Percentiles rank a stretch among this genome's conserved stretches.
These are phyloP conservation scores for Drosophila paramelanica DNA, from an alignment of 2,888 invertebrate genomes.

Conservation along the genomic window DNA sequence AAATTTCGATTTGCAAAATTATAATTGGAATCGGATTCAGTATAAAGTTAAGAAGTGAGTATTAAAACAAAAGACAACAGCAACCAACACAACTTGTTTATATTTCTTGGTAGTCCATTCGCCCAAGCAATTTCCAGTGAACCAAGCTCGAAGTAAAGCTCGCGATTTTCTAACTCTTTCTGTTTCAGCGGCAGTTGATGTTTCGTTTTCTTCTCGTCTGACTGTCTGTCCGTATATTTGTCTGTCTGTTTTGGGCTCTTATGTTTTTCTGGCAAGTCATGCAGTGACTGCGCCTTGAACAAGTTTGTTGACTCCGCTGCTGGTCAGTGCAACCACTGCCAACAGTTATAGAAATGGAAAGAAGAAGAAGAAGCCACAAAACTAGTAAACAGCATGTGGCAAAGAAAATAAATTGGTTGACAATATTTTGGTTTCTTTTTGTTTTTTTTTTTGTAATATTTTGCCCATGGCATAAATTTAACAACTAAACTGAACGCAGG, in stretches of 20 bases:
- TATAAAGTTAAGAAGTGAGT: neutral
- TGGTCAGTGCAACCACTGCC: slow-evolving; percentile 54
- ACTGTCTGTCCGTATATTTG: slow-evolving; percentile 13
- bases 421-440: slow-evolving; percentile 47
- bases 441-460: neutral
- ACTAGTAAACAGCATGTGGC: slow-evolving; percentile 18
- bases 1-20: too few species aligned
- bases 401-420: slow-evolving; percentile 65
- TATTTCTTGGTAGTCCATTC: slow-evolving; percentile 13
- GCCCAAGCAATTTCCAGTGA: slow-evolving; percentile 33
- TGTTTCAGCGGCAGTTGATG: slow-evolving; percentile 5
- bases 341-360: slow-evolving; percentile 9
- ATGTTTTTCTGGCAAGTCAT: slow-evolving; percentile 64
- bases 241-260: slow-evolving; percentile 17
- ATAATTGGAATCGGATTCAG: too few species aligned
- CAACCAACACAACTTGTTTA: slow-evolving; percentile 22
- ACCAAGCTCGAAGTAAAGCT: slow-evolving; percentile 28
- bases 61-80: neutral
- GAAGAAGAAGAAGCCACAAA: slow-evolving; percentile 11
- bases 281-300: slow-evolving; percentile 60
- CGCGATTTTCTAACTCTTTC: slow-evolving; percentile 39
- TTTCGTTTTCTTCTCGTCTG: slow-evolving; percentile 21
- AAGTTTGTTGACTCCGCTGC: slow-evolving; percentile 70
- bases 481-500: slow-evolving; percentile 30
- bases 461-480: slow-evolving; percentile 68